Base-by-base conservation (phyloP, 2,797 vertebrate species). In the Heteromormyrus szaboi region DNA sequence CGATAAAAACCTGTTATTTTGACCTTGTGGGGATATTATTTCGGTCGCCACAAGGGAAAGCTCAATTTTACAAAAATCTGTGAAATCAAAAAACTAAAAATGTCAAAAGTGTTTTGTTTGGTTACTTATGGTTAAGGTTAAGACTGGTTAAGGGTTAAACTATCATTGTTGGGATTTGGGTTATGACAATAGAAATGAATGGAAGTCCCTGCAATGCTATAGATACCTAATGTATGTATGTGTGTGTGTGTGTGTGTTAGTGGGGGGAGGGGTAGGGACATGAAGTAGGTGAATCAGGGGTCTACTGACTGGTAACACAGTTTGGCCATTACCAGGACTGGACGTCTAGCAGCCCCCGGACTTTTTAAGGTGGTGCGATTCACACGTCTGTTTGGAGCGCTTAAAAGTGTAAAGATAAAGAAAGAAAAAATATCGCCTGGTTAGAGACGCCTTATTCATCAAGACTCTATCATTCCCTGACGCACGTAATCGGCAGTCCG, bases 321-420 rank as follows among this genome's bases (percentile, higher is more conserved):
- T 48, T 76, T 65, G 22, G 9, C 85, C 85, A 89, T 87, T 90
- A 87, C 50, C 85, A 84, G 22, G 19, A 48, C 41, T 54, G 22
- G n/a, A 25, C 8, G 11, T 84, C 9, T 17, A 44, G 11, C 53
- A 53, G 37, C n/a, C 89, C 14, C 8, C 14, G 51, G 85, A 81
- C 17, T 51, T 68, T 89, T 72, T 8, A 72, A 53, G 50, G 29
- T 44, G 12, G 62, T 83, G 41, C 14, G 81, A 88, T 86, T 90
- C 19, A 86, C 89, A 88, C 51, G 51, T 86, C 33, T 2, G 56
- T 76, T 84, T 88, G 89, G 22, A 53, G 17, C 29, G 41, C 50
- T 62, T 88, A 50, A 81, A 72, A 86, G 84, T 79, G 83, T 53
- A 59, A 88, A 86, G 81, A 76, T 50, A 59, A 48, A 41, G 33